Evolutionary conservation across 1,140 invertebrate species (phyloP).

Genomic region (Liolophura sinensis): DNA sequence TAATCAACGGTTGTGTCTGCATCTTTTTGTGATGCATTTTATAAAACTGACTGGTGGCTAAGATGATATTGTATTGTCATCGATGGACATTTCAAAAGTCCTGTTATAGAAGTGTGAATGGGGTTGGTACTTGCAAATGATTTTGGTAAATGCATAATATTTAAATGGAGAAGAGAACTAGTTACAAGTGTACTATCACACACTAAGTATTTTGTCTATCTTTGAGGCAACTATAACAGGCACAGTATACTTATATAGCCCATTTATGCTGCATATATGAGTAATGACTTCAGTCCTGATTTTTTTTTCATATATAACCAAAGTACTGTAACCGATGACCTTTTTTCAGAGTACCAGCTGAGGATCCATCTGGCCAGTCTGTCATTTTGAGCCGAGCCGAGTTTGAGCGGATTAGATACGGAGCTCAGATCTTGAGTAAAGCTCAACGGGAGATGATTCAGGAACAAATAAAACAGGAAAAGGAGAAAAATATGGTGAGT

Average conservation of each 20-base stretch:
- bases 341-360: constrained; percentile 49
- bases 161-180: too few species aligned
- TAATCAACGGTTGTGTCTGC: too few species aligned
- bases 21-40: too few species aligned
- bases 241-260: too few species aligned
- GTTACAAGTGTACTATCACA: constrained; percentile 1
- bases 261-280: not conserved
- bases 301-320: not conserved
- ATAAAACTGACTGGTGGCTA: too few species aligned
- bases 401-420: constrained; percentile 44
- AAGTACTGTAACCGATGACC: not conserved
- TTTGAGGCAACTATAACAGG: not conserved
- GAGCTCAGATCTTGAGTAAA: constrained; percentile 41
- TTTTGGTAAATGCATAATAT: constrained; percentile 1
- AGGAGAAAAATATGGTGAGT: constrained; percentile 42
- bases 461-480: constrained; percentile 42
- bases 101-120: too few species aligned
- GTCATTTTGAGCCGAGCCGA: constrained; percentile 42
- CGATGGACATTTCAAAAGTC: too few species aligned
- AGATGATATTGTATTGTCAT: not conserved
- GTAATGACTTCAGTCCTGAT: not conserved
- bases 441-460: constrained; percentile 39
- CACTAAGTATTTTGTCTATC: not conserved
- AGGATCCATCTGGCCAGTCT: constrained; percentile 53
- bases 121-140: constrained; percentile 11